A percentile compares a stretch with the other conserved stretches of the same genome.
These are phyloP conservation scores for Lordiphosa collinella DNA, from an alignment of 1,140 invertebrate genomes.

Conservation along the genomic window DNA sequence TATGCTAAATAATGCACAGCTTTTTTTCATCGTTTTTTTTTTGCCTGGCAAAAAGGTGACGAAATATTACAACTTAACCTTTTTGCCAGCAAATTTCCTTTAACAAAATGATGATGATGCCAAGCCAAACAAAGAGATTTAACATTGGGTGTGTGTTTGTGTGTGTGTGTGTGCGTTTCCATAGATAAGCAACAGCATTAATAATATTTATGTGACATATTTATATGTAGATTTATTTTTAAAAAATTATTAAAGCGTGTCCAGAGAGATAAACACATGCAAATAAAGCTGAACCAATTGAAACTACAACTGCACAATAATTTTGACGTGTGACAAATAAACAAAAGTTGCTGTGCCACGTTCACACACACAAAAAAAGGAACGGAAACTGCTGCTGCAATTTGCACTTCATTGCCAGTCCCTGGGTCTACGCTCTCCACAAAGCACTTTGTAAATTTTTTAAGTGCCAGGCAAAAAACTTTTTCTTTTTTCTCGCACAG, in stretches of 20 bases:
- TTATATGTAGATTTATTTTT: neutral
- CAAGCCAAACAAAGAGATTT: constrained; percentile 17
- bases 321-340: constrained; percentile 67
- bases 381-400: constrained; percentile 40
- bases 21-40: constrained; percentile 28
- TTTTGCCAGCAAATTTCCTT: constrained; percentile 61
- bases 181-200: constrained; percentile 14
- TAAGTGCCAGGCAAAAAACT: constrained; percentile 68
- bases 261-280: no score
- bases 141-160: neutral
- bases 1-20: constrained; percentile 72
- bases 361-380: constrained; percentile 17
- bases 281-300: neutral
- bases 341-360: constrained; percentile 71
- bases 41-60: constrained; percentile 57
- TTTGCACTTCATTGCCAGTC: constrained; percentile 73
- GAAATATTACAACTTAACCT: constrained; percentile 78
- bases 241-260: no score
- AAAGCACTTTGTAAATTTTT: constrained; percentile 76
- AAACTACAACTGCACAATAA: constrained; percentile 20
- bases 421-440: constrained; percentile 3
- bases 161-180: neutral
- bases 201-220: constrained; percentile 2
- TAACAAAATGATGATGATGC: constrained; percentile 58
- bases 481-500: constrained; percentile 14